phyloP scores from a whole-genome alignment of 2,797 vertebrate genomes.

The Sparus aurata region DNA sequence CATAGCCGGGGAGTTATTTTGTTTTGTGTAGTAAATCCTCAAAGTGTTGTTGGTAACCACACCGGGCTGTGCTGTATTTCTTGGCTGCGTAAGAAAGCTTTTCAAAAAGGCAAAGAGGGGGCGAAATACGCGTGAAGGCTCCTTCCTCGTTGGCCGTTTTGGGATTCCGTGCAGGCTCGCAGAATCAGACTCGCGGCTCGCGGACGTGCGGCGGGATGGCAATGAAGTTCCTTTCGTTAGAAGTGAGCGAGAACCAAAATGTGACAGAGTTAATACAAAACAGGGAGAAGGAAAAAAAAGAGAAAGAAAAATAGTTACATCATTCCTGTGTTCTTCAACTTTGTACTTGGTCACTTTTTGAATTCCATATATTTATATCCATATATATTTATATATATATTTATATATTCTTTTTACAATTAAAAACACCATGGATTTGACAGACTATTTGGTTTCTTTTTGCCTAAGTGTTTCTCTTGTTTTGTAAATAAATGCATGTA shows the following conservation, averaged over 20 bases:
- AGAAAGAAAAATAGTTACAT: conserved; percentile 72
- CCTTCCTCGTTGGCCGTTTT: conserved; percentile 23
- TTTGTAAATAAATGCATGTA: conserved; percentile 87
- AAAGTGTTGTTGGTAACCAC: conserved; percentile 39
- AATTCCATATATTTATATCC: conserved; percentile 88
- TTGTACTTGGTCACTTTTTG: conserved; percentile 85
- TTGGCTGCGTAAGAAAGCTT: conserved; percentile 70
- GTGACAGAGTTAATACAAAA: conserved; percentile 72
- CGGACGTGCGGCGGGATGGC: conserved; percentile 14
- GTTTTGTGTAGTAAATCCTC: conserved; percentile 54
- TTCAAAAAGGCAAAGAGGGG: conserved; percentile 47
- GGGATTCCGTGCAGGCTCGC: conserved; percentile 19
- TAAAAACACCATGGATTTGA: conserved; percentile 89
- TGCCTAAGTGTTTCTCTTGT: conserved; percentile 82
- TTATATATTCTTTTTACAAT: conserved; percentile 89
- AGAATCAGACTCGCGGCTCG: conserved; percentile 1
- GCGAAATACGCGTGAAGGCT: conserved; percentile 25
- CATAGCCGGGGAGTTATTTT: conserved; percentile 31
- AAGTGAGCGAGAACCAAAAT: conserved; percentile 56
- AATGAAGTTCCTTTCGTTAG: conserved; percentile 25
- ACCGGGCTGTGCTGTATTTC: conserved; percentile 62
- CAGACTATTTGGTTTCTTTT: conserved; percentile 90
- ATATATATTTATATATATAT: conserved; percentile 86
- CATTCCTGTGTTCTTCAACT: conserved; percentile 81
- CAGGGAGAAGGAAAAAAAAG: conserved; percentile 39